Evolutionary conservation across 1,140 invertebrate species (phyloP).

Genomic region (Archivesica marissinica): DNA sequence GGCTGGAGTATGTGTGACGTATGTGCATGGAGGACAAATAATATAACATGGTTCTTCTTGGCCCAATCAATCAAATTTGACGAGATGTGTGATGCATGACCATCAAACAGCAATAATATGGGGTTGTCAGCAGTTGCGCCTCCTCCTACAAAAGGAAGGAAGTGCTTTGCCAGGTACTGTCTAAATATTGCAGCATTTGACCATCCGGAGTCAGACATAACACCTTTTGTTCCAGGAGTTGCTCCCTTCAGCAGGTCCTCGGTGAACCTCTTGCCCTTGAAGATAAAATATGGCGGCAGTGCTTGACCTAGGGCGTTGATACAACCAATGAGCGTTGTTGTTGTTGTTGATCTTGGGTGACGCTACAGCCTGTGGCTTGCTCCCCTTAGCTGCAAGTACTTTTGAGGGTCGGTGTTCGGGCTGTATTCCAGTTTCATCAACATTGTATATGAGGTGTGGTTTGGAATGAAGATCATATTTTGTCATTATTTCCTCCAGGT

Average conservation of each 20-base stretch:
- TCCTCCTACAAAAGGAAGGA: background rate
- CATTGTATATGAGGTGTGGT: slow-evolving; percentile 3
- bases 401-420: slow-evolving; percentile 1
- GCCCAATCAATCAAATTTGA: slow-evolving; percentile 28
- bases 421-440: slow-evolving; percentile 21
- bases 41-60: slow-evolving; percentile 3
- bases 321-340: slow-evolving; percentile 61
- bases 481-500: background rate
- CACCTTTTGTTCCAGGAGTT: background rate
- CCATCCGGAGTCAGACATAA: slow-evolving; percentile 31
- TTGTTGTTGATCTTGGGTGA: slow-evolving; percentile 20
- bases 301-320: slow-evolving; percentile 55
- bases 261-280: slow-evolving; percentile 39
- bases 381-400: background rate
- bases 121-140: background rate
- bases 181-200: slow-evolving; percentile 19
- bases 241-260: slow-evolving; percentile 33
- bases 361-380: slow-evolving; percentile 17
- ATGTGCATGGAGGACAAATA: slow-evolving; percentile 56
- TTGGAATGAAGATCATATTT: background rate
- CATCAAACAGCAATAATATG: slow-evolving; percentile 26
- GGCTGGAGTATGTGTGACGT: slow-evolving; percentile 50
- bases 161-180: slow-evolving; percentile 25
- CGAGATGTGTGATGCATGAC: slow-evolving; percentile 6
- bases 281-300: slow-evolving; percentile 48